Evolutionary conservation across 2,888 invertebrate genomes (phyloP).

Genomic region (Plagodis pulveraria): DNA sequence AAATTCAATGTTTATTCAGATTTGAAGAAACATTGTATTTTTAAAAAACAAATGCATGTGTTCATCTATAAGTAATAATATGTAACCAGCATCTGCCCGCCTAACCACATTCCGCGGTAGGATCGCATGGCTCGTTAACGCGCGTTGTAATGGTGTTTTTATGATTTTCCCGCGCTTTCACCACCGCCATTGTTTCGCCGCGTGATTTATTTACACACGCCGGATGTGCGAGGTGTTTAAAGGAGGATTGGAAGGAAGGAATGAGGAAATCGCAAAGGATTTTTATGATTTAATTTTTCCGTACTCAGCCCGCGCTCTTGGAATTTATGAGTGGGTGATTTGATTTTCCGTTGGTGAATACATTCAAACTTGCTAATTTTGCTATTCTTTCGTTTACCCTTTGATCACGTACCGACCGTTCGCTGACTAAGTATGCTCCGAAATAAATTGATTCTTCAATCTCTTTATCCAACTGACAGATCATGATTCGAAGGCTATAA

Average conservation of each 20-base stretch:
- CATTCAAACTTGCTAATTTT: background rate
- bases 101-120: conserved; percentile 31
- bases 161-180: conserved; percentile 53
- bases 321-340: conserved; percentile 19
- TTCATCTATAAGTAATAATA: too few species aligned
- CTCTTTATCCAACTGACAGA: background rate
- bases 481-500: background rate
- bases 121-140: conserved; percentile 54
- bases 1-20: too few species aligned
- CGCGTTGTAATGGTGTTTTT: conserved; percentile 63
- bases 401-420: too few species aligned
- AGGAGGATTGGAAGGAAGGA: conserved; percentile 37
- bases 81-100: conserved; percentile 12
- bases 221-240: conserved; percentile 59
- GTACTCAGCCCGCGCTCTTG: conserved; percentile 21
- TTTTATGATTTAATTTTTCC: conserved; percentile 41
- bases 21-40: too few species aligned
- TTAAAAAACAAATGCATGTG: too few species aligned
- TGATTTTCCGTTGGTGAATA: background rate
- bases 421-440: too few species aligned
- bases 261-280: conserved; percentile 35
- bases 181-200: conserved; percentile 59
- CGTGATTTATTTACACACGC: conserved; percentile 58
- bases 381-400: too few species aligned
- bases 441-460: too few species aligned